phyloP scores from a whole-genome alignment of 1,140 invertebrate genomes.

The Leptinotarsa texana region DNA sequence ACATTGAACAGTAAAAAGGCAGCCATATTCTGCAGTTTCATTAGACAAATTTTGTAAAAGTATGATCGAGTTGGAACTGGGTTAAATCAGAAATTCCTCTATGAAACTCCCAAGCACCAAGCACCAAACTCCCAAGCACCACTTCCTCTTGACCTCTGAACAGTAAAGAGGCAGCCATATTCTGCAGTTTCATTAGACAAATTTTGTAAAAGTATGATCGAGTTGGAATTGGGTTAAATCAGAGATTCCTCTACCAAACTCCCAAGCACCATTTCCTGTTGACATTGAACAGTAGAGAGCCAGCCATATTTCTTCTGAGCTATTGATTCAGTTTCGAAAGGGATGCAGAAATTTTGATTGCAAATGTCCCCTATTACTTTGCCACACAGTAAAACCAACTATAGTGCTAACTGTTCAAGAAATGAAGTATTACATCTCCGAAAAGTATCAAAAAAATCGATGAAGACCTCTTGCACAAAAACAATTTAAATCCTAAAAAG shows the following conservation, averaged over 20 bases:
- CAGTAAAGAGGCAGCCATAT: background rate
- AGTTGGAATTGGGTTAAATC: too few relatives aligned
- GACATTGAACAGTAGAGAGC: background rate
- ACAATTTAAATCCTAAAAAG: background rate
- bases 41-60: too few relatives aligned
- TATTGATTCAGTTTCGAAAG: background rate
- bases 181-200: background rate
- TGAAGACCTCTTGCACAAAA: background rate
- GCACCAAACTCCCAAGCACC: too few relatives aligned
- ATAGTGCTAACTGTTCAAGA: too few relatives aligned
- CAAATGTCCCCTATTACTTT: background rate
- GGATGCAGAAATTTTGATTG: background rate
- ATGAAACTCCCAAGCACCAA: too few relatives aligned
- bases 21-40: background rate
- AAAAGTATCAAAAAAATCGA: background rate
- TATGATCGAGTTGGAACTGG: too few relatives aligned
- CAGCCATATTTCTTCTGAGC: background rate
- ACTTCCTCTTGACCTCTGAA: background rate
- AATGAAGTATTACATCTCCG: background rate
- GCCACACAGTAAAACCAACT: too few relatives aligned
- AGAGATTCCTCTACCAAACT: too few relatives aligned
- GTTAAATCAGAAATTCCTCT: too few relatives aligned
- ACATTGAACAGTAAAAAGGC: background rate
- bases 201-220: too few relatives aligned
- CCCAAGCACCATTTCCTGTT: background rate